Evolutionary conservation across 1,140 invertebrate species (phyloP), one percentile per base, ranked within the genome.

Genomic region (Apis dorsata): DNA sequence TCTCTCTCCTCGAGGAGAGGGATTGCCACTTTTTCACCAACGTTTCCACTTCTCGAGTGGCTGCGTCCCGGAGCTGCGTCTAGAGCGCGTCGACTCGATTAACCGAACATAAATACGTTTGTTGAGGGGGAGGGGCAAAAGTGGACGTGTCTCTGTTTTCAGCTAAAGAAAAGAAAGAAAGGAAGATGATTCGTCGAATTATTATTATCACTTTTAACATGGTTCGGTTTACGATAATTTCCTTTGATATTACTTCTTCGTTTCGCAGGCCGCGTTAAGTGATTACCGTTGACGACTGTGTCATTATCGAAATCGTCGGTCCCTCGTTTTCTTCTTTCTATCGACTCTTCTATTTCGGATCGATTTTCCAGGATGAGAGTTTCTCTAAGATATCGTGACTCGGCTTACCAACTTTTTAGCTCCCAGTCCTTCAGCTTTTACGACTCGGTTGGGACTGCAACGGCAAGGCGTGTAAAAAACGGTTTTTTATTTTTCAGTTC

Each of bases 101-200:
- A 70, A 83, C 81, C 81, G 81, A 79, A 79, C 75, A 78, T 83
- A 83, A 83, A 79, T 83, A 83, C 75, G 69, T 83, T 75, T 83
- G 73, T 82, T 77, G 51, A 24, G 24, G 24, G 24, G 24, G 24
- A 24, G 71, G 62, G 28, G 53, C 49, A 28, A 63, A 60, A 49
- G 53, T 34, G 34, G 34, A 62, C 79, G 24, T 34, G 24, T 34
- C 24, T 24, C 24, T 24, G 24, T 24, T 24, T 24, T 24, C 24
- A 24, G 24, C 24, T 24, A n/a, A n/a, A n/a, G 24, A 24, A 24
- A 24, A 24, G 24, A 24, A 24, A 24, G 24, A 0, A 24, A 24
- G 24, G 24, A 24, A 24, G 24, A 24, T 24, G 24, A 24, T 24
- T 24, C 24, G 24, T 24, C 8, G 71, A 75, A 68, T 81, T 81